phyloP scores from a whole-genome alignment of 2,113 vertebrate species.

The Nerophis ophidion region DNA sequence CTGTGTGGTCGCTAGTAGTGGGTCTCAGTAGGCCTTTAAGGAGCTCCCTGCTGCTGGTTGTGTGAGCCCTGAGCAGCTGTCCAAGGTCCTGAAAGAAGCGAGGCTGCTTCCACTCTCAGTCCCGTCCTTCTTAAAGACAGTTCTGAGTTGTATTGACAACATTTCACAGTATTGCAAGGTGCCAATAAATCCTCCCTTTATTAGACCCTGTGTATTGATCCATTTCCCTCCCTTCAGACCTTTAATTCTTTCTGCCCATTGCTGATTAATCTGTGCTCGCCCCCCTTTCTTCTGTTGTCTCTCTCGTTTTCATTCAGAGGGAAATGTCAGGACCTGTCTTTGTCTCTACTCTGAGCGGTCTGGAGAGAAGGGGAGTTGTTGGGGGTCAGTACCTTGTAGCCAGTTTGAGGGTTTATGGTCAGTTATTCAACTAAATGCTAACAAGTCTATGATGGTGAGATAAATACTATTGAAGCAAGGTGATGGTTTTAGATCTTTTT shows the following conservation, averaged over 20 bases:
- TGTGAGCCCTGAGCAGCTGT: slow-evolving; percentile 36
- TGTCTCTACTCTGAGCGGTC: slow-evolving; percentile 18
- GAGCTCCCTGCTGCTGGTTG: slow-evolving; percentile 43
- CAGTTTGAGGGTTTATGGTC: slow-evolving; percentile 30
- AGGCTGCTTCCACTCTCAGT: slow-evolving; percentile 11
- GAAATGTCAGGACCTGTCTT: slow-evolving; percentile 58
- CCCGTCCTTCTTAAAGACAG: slow-evolving; percentile 33
- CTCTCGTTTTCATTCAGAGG: slow-evolving; percentile 28
- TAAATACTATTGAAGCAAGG: slow-evolving; percentile 26
- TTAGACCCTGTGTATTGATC: slow-evolving; percentile 58
- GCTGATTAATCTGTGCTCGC: slow-evolving; percentile 36
- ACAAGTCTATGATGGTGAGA: slow-evolving; percentile 27
- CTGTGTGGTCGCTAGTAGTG: too few relatives aligned
- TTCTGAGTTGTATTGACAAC: slow-evolving; percentile 47
- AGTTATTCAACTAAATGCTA: slow-evolving; percentile 55
- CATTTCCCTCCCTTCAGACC: slow-evolving; percentile 31
- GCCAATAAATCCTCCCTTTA: slow-evolving; percentile 62
- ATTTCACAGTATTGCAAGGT: slow-evolving; percentile 51
- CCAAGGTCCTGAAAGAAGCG: slow-evolving; percentile 55
- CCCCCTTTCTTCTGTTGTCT: slow-evolving; percentile 1
- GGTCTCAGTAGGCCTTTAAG: too few relatives aligned
- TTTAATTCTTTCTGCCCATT: slow-evolving; percentile 38
- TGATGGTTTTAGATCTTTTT: slow-evolving; percentile 31
- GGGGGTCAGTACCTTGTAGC: background rate
- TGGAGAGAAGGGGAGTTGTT: slow-evolving; percentile 10